Conservation (phyloP, 2,888 invertebrate genomes). For the Caenorhabditis sp. region DNA sequence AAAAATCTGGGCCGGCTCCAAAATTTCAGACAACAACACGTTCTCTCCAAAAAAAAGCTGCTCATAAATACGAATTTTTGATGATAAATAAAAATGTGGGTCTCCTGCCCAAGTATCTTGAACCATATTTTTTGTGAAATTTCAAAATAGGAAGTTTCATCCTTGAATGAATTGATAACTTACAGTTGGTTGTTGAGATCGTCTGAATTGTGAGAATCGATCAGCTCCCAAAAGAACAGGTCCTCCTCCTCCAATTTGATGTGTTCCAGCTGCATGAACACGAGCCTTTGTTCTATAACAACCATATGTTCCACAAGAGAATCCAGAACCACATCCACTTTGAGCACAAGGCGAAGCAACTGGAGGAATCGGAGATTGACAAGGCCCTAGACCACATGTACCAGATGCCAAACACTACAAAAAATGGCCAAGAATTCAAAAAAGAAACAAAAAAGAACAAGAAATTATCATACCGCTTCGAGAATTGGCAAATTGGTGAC, state of each 20-base stretch:
- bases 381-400: slow-evolving; percentile 59
- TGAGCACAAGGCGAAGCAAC: slow-evolving; percentile 45
- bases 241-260: slow-evolving; percentile 15
- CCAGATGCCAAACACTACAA: slow-evolving; percentile 66
- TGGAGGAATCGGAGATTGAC: slow-evolving; percentile 46
- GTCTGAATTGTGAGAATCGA: slow-evolving; percentile 49
- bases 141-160: too few species aligned
- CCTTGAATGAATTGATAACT: too few species aligned
- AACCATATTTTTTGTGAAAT: too few species aligned
- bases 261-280: slow-evolving; percentile 42
- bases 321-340: slow-evolving; percentile 54
- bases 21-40: too few species aligned
- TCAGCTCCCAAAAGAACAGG: slow-evolving; percentile 46
- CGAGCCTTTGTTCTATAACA: slow-evolving; percentile 52
- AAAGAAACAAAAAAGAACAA: neutral
- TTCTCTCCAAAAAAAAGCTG: too few species aligned
- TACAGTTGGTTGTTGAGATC: slow-evolving; percentile 32
- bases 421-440: too few species aligned
- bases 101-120: too few species aligned
- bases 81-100: too few species aligned
- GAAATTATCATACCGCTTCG: neutral
- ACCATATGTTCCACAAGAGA: slow-evolving; percentile 54
- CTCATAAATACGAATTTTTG: too few species aligned
- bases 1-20: too few species aligned
- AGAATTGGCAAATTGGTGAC: neutral